Evolutionary conservation across 2,113 vertebrate genomes (phyloP).

Genomic region (Ceyx margarethae): DNA sequence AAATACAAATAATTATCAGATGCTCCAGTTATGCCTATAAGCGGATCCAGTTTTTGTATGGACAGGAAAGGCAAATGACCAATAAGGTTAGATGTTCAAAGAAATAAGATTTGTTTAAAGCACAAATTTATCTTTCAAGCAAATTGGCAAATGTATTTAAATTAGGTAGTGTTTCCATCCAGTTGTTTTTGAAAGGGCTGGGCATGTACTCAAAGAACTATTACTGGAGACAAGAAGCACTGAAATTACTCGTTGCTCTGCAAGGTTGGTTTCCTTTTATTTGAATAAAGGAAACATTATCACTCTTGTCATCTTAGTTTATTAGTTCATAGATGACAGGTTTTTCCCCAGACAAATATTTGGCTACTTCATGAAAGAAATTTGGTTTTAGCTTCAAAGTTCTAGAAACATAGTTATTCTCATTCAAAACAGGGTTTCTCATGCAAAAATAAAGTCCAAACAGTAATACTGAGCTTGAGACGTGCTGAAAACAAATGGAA

Average conservation of each 20-base stretch:
- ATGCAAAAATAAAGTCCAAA: background rate
- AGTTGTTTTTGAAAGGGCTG: constrained; percentile 13
- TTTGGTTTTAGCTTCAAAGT: background rate
- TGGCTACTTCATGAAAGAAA: background rate
- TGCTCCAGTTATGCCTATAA: background rate
- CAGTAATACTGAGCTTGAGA: background rate
- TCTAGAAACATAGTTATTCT: background rate
- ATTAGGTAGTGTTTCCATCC: background rate
- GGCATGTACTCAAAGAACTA: constrained; percentile 1
- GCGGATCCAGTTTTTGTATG: background rate
- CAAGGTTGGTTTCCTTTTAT: constrained; percentile 44
- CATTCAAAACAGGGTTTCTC: background rate
- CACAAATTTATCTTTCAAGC: background rate
- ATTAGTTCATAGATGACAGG: background rate
- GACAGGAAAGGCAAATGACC: background rate
- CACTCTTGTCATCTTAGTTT: background rate
- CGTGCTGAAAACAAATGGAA: background rate
- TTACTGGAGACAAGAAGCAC: background rate
- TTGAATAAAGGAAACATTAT: constrained; percentile 29
- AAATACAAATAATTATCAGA: background rate
- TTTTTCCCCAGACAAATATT: background rate
- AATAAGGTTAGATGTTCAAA: background rate
- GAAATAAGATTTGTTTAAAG: background rate
- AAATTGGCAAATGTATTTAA: background rate
- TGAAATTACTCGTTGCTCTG: constrained; percentile 22